Conservation (phyloP, 2,797 vertebrate species). For the Chrosomus eos region DNA sequence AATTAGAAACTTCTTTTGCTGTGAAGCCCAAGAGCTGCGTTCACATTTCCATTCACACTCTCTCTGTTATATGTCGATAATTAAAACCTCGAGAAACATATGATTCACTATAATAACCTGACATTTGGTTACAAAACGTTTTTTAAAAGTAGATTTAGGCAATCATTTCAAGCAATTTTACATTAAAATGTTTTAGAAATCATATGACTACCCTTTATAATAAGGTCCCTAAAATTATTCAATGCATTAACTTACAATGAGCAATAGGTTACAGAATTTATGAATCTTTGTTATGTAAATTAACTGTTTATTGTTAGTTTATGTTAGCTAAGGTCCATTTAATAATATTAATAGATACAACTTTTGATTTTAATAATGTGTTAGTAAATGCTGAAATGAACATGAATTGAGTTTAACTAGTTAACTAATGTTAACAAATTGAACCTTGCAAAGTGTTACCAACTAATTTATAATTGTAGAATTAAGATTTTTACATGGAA, state of each 20-base stretch:
- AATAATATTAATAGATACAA: neutral
- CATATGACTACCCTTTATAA: neutral
- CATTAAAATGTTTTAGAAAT: constrained; percentile 14
- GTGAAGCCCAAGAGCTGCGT: constrained; percentile 66
- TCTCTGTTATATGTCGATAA: constrained; percentile 67
- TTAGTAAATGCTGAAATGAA: no score
- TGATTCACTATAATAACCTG: neutral
- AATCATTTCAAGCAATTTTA: neutral
- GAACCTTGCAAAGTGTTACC: neutral
- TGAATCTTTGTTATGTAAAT: no score
- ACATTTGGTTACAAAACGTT: no score
- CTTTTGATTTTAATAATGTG: no score
- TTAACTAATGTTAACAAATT: neutral
- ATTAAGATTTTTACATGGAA: constrained; percentile 49
- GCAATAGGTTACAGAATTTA: no score
- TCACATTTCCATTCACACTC: constrained; percentile 67
- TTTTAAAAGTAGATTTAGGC: neutral
- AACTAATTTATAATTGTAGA: constrained; percentile 49
- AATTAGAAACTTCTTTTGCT: constrained; percentile 75
- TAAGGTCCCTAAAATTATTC: neutral
- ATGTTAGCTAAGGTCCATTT: no score
- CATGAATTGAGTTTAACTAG: no score
- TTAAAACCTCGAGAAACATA: constrained; percentile 60
- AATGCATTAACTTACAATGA: no score
- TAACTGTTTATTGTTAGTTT: no score